Evolutionary conservation across 2,113 vertebrate genomes (phyloP).

Genomic region (Sialia sialis): DNA sequence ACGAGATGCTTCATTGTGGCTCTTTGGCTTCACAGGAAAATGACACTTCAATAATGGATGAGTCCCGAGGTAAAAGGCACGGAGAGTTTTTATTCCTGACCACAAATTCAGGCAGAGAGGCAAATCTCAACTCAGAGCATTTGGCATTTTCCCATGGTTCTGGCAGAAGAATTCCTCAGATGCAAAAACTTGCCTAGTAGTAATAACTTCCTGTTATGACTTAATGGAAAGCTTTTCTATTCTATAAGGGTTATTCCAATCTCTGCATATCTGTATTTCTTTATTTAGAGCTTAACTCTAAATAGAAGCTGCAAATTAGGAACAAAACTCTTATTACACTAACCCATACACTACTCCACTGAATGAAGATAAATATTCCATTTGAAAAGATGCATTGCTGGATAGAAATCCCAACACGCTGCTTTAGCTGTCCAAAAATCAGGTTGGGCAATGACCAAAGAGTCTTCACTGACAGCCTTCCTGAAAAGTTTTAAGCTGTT

Average conservation of each 20-base stretch:
- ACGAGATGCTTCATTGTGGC: neutral
- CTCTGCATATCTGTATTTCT: neutral
- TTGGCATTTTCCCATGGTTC: neutral
- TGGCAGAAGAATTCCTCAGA: neutral
- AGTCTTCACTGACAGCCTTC: neutral
- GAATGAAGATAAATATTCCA: neutral
- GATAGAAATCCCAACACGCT: fast-evolving
- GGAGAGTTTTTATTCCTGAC: neutral
- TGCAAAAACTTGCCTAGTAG: neutral
- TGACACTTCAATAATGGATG: neutral
- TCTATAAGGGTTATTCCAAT: neutral
- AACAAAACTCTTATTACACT: neutral
- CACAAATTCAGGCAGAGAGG: neutral
- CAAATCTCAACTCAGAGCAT: neutral
- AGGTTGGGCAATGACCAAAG: neutral
- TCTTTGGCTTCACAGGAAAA: neutral
- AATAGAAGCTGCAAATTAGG: neutral
- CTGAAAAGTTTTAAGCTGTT: neutral
- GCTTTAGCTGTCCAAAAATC: neutral
- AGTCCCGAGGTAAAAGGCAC: neutral
- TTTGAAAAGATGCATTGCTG: neutral
- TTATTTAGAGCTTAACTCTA: neutral
- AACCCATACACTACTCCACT: neutral
- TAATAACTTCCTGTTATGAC: neutral
- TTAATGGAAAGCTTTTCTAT: neutral